Base-by-base conservation (phyloP, 2,797 vertebrate species). In the Poeciliopsis turneri region DNA sequence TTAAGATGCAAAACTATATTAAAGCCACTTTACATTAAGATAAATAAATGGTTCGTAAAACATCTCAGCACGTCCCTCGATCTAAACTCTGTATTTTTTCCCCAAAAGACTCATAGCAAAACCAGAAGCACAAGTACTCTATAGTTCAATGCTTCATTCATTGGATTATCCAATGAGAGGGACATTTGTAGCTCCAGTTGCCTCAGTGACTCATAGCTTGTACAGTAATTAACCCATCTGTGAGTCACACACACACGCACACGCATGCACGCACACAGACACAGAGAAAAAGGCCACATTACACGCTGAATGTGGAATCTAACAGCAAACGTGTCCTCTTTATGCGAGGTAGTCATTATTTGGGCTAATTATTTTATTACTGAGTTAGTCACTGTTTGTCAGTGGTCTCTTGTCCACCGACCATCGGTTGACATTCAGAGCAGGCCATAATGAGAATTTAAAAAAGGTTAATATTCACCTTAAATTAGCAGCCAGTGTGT, bases 171-270 rank as follows among this genome's bases (percentile, higher is more conserved):
- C 85, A 88, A 87, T 89, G 78, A 91, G 81, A 86, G 76, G 81
- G 72, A 75, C 74, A 76, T 77, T 64, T 70, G 64, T 77, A 71
- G 72, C 84, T 88, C 36, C 69, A 45, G 90, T 87, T 86, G 86
- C 82, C 83, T 81, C 79, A 69, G 84, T 90, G 92, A 94, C 82
- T 89, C 90, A 90, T 39, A 74, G 76, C 80, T 87, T 86, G 86
- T 87, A 88, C 86, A 84, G 84, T 86, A 82, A 86, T 85, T 87
- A 89, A 83, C 81, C 85, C 78, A 74, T 84, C 78, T 23, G 25
- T 92, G 90, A 92, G 80, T 92, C 88, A 85, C 72, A 45, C 64
- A 76, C 20, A 46, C 25, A 55, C 0, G 0, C 51, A 53, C 51
- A 10, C 51, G 3, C 0, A 2, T 23, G 1, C 51, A 53, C 46